Base-by-base conservation (phyloP, 1,140 invertebrate genomes). In the Polypedilum pembai region DNA sequence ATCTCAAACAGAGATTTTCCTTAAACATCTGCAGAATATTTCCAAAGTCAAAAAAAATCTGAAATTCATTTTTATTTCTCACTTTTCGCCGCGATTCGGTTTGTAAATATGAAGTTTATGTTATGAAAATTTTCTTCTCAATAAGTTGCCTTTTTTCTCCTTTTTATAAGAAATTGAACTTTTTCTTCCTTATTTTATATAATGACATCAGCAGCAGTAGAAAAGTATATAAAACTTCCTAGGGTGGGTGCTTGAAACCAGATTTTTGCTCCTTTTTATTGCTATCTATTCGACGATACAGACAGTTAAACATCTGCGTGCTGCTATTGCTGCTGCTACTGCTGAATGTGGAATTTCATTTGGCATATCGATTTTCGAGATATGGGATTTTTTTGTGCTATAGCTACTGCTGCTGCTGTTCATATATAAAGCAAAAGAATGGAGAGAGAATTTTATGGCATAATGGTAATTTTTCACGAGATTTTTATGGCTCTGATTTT, bases 391-490 rank as follows among this genome's bases (percentile, higher is more conserved):
- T 56, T 56, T 45, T 45, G 8, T 41, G 40, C 10, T 41, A 5
- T 7, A 7, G 7, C 45, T 56, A 33, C 24, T 33, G 24, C 24
- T 56, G 12, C 45, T 56, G 45, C 45, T 56, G 45, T 56, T n/a
- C 45, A 56, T 56, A 56, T 56, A 56, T 56, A 56, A n/a, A 12
- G 12, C n/a, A 56, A 45, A 4, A 56, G 45, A 56, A n/a, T n/a
- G 45, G 45, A 56, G 45, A 56, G 45, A 18, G 8, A 69, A 8
- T 69, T 69, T 69, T 69, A 69, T 69, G 65, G 65, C 65, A 69
- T 69, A 69, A 69, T 69, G 65, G 65, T 69, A 69, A 69, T 69
- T 69, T 69, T 69, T 69, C 65, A 69, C 65, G 65, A 69, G 65
- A 69, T 69, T 69, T 69, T 69, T 69, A 69, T 69, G 65, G 65